These are phyloP conservation scores for Cactoblastis cactorum DNA, from an alignment of 2,888 invertebrate genomes.

Conservation along the genomic window DNA sequence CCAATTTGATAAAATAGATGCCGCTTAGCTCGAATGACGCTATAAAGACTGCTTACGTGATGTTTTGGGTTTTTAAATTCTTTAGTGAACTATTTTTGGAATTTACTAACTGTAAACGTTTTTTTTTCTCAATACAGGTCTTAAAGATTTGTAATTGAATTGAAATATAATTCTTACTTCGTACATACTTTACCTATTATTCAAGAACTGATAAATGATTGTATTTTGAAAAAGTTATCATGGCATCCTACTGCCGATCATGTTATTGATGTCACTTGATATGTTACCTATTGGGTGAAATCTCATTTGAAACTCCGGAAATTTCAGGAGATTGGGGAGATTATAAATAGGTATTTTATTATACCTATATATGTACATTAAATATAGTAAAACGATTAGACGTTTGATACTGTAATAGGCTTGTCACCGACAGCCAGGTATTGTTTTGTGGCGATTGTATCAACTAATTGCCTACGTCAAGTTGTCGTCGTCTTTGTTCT, in stretches of 20 bases:
- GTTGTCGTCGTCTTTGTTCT: constrained; percentile 3
- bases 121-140: no score
- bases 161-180: no score
- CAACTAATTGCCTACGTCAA: not conserved
- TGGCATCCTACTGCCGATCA: no score
- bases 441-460: not conserved
- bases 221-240: no score
- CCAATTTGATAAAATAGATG: not conserved
- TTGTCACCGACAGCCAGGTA: not conserved
- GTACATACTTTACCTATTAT: no score
- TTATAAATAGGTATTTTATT: not conserved
- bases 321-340: not conserved
- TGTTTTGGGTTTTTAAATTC: no score
- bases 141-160: no score
- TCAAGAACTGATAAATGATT: no score
- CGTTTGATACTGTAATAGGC: not conserved
- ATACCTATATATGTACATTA: not conserved
- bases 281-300: not conserved
- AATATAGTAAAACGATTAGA: not conserved
- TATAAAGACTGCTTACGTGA: not conserved
- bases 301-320: not conserved
- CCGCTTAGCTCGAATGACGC: not conserved
- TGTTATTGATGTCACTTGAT: no score
- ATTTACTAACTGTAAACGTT: no score
- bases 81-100: no score